Conservation (phyloP, 2,888 invertebrate genomes). For the Dynastes maya region DNA sequence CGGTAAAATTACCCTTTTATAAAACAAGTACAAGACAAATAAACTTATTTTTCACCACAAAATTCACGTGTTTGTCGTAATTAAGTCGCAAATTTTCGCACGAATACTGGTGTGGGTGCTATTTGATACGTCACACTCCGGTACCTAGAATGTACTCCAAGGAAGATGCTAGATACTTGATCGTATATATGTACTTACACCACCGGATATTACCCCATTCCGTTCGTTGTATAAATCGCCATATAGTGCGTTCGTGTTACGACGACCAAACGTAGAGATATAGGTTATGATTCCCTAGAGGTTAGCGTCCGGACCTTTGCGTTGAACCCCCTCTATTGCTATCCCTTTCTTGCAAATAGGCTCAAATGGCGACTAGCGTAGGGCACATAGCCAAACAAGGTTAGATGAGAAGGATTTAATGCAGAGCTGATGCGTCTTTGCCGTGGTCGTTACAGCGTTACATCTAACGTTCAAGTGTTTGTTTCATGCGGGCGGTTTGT, state of each 20-base stretch:
- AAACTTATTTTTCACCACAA: no score
- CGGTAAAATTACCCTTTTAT: no score
- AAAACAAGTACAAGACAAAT: no score
- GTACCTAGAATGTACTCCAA: neutral
- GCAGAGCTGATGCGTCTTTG: constrained; percentile 30
- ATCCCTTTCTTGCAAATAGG: neutral
- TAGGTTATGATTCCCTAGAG: constrained; percentile 34
- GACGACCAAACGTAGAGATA: constrained; percentile 28
- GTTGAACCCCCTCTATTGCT: constrained; percentile 5
- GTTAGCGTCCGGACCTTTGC: constrained; percentile 10
- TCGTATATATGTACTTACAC: neutral
- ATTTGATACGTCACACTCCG: constrained; percentile 2
- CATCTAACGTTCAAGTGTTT: constrained; percentile 33
- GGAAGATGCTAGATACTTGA: neutral
- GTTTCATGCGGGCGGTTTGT: constrained; percentile 43
- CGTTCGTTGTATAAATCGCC: constrained; percentile 13
- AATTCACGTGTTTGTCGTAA: neutral
- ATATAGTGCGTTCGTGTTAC: constrained; percentile 8
- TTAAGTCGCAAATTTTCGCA: constrained; percentile 22
- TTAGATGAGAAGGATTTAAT: constrained; percentile 28
- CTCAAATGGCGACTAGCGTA: neutral
- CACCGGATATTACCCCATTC: neutral
- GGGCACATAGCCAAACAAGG: neutral
- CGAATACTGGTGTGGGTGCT: no score
- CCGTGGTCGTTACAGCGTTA: constrained; percentile 4